These are phyloP conservation scores for Lanius ludovicianus DNA, from an alignment of 2,113 vertebrate genomes.

Conservation along the genomic window DNA sequence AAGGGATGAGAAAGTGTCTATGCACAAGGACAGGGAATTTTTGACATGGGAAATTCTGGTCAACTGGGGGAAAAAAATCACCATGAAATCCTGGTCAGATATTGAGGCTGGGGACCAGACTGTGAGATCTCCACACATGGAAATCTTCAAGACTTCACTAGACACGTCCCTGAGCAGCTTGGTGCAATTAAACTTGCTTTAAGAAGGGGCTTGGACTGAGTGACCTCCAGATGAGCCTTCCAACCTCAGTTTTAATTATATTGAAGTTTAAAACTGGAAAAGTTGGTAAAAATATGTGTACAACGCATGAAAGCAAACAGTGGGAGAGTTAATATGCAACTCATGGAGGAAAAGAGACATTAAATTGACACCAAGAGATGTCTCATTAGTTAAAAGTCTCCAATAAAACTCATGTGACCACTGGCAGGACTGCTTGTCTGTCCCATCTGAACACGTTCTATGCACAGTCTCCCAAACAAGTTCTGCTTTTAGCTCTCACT, in stretches of 20 bases:
- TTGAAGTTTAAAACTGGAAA: background rate
- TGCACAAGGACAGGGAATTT: background rate
- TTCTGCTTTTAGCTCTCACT: background rate
- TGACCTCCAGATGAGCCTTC: background rate
- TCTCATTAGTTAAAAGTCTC: background rate
- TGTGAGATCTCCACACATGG: background rate
- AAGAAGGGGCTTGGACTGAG: background rate
- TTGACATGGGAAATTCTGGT: background rate
- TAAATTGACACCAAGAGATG: background rate
- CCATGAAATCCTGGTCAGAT: background rate
- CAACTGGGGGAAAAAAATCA: background rate
- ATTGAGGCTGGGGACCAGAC: background rate
- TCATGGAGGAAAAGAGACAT: background rate
- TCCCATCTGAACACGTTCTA: background rate
- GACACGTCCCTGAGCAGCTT: accelerated
- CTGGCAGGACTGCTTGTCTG: background rate
- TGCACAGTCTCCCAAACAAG: background rate
- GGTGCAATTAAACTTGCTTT: background rate
- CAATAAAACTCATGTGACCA: background rate
- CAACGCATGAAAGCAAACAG: background rate
- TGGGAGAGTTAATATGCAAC: background rate
- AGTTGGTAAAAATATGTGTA: background rate
- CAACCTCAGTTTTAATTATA: background rate
- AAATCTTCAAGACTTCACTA: background rate
- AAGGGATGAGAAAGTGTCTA: background rate